phyloP scores from a whole-genome alignment of 1,140 invertebrate species.

The Homalodisca vitripennis region DNA sequence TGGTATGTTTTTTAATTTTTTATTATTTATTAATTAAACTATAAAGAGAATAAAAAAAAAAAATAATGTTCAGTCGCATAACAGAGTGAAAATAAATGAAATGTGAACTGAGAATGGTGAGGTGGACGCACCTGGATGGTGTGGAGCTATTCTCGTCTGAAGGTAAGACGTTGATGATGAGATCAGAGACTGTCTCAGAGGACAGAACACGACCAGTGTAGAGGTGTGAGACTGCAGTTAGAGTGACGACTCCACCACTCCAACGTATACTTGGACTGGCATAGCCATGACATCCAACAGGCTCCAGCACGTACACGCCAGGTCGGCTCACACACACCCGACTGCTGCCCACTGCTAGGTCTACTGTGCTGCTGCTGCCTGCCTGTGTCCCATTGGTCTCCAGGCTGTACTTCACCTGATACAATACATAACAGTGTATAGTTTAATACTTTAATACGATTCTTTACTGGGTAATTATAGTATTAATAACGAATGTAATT shows the following conservation, averaged over 20 bases:
- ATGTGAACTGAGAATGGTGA: too few relatives aligned
- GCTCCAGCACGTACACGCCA: slow-evolving; percentile 72
- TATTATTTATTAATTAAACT: too few relatives aligned
- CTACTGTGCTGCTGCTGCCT: slow-evolving; percentile 36
- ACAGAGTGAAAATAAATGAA: too few relatives aligned
- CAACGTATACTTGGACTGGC: slow-evolving; percentile 52
- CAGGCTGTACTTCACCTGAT: slow-evolving; percentile 36
- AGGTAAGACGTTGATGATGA: slow-evolving; percentile 44
- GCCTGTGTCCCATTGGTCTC: slow-evolving; percentile 28
- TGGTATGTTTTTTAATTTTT: too few relatives aligned
- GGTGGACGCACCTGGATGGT: background rate
- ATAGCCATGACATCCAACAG: slow-evolving; percentile 83
- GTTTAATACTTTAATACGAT: too few relatives aligned
- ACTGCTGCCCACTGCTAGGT: background rate
- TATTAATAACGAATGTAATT: too few relatives aligned
- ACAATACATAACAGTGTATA: slow-evolving; percentile 8
- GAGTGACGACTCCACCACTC: slow-evolving; percentile 57
- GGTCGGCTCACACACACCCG: slow-evolving; percentile 63
- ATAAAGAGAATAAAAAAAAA: too few relatives aligned
- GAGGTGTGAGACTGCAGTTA: slow-evolving; percentile 48
- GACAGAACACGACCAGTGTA: slow-evolving; percentile 43
- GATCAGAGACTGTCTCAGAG: slow-evolving; percentile 43
- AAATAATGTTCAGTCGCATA: too few relatives aligned
- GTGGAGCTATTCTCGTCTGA: slow-evolving; percentile 39
- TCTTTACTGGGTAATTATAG: too few relatives aligned